Evolutionary conservation across 53 echinoderm and acorn worm genomes (phyloP).

Genomic region (Zoroaster sp.): DNA sequence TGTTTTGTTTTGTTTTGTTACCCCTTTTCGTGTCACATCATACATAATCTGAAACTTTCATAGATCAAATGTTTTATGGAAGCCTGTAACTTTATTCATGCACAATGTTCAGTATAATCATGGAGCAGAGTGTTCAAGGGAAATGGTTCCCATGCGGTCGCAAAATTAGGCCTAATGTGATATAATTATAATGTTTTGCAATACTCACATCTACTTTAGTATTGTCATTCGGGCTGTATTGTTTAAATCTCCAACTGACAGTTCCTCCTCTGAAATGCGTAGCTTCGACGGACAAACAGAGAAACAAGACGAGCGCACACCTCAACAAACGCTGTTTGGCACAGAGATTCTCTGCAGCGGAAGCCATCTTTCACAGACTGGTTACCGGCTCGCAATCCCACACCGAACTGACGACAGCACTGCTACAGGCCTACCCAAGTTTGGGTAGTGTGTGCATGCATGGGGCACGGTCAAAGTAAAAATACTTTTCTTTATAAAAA

Average conservation of each 20-base stretch:
- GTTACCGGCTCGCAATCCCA: neutral
- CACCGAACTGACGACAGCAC: neutral
- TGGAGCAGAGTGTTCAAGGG: too few relatives aligned
- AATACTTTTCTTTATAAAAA: neutral
- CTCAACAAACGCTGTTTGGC: neutral
- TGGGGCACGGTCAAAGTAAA: neutral
- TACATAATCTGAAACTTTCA: too few relatives aligned
- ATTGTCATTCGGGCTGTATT: neutral
- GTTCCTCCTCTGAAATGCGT: slow-evolving; percentile 7
- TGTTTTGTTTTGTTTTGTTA: too few relatives aligned
- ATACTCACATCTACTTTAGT: neutral
- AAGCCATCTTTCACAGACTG: neutral
- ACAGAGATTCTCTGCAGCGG: neutral
- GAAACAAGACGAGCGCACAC: neutral
- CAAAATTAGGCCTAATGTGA: too few relatives aligned
- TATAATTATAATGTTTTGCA: too few relatives aligned
- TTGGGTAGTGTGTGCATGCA: neutral
- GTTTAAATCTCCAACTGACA: neutral
- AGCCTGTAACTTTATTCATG: too few relatives aligned
- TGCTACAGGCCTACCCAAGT: neutral
- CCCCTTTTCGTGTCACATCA: too few relatives aligned
- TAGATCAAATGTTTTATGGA: too few relatives aligned
- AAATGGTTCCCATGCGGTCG: too few relatives aligned
- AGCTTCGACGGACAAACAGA: slow-evolving; percentile 21
- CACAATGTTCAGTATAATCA: too few relatives aligned